Percentiles rank a stretch among this genome's conserved stretches.
phyloP scores from a whole-genome alignment of 2,113 vertebrate species.

The Saimiri boliviensis region DNA sequence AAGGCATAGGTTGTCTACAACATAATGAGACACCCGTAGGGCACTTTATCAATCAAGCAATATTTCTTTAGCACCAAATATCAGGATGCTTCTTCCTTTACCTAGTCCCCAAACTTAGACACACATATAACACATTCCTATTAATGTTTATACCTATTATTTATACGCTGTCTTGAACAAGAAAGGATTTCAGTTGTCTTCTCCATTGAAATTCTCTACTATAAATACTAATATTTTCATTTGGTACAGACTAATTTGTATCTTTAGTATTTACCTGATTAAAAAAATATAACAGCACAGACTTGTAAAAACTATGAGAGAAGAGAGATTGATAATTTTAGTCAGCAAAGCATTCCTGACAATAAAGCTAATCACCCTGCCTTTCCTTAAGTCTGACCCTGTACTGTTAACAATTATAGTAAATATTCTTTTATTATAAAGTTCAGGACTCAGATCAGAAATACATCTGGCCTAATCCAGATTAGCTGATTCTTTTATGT shows the following conservation, averaged over 20 bases:
- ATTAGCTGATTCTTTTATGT: background rate
- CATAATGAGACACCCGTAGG: background rate
- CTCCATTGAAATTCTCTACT: background rate
- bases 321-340: background rate
- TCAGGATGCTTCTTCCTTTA: background rate
- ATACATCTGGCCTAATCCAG: background rate
- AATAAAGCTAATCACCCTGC: background rate
- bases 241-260: background rate
- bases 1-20: background rate
- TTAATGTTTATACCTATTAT: background rate
- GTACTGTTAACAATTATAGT: background rate
- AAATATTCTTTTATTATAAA: background rate
- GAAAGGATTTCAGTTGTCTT: background rate
- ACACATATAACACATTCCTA: background rate
- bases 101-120: background rate
- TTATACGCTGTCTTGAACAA: background rate
- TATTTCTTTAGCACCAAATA: background rate
- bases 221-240: background rate
- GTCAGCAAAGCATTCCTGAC: background rate
- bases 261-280: background rate
- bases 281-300: background rate
- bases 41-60: background rate
- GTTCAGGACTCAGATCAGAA: background rate
- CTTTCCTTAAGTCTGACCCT: background rate
- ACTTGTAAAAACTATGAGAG: background rate